Evolutionary conservation across 1,140 invertebrate genomes (phyloP).

Genomic region (Colletes gigas): DNA sequence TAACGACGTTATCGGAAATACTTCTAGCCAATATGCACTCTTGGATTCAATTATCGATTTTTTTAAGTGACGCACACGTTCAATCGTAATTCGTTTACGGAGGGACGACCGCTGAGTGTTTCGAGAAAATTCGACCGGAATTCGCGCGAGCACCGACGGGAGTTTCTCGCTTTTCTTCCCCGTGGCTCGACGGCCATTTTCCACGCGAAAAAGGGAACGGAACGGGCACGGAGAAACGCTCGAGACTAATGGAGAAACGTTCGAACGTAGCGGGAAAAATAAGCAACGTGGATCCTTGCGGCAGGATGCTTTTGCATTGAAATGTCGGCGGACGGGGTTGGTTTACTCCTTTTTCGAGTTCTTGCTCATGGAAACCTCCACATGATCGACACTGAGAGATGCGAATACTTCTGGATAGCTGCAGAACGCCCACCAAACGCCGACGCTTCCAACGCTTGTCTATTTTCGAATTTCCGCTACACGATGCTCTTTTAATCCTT

Average conservation of each 20-base stretch:
- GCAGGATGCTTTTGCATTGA: constrained; percentile 63
- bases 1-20: constrained; percentile 9
- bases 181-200: constrained; percentile 40
- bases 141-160: background rate
- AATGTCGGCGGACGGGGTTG: constrained; percentile 46
- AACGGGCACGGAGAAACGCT: constrained; percentile 50
- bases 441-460: constrained; percentile 1
- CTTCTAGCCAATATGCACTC: constrained; percentile 13
- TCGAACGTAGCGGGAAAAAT: constrained; percentile 63
- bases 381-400: constrained; percentile 59
- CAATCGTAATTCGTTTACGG: constrained; percentile 47
- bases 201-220: constrained; percentile 29
- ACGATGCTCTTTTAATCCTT: background rate
- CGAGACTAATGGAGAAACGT: constrained; percentile 65
- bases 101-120: constrained; percentile 6
- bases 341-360: constrained; percentile 41
- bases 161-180: constrained; percentile 28
- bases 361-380: constrained; percentile 33
- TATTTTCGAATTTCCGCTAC: constrained; percentile 20
- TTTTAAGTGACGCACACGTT: constrained; percentile 5
- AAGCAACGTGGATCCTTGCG: constrained; percentile 55
- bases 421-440: constrained; percentile 4
- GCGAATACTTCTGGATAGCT: constrained; percentile 14
- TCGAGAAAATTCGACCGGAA: background rate
- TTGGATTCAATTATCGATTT: constrained; percentile 40